These are phyloP conservation scores for Philonicus albiceps DNA, from an alignment of 2,888 invertebrate genomes.

Conservation along the genomic window DNA sequence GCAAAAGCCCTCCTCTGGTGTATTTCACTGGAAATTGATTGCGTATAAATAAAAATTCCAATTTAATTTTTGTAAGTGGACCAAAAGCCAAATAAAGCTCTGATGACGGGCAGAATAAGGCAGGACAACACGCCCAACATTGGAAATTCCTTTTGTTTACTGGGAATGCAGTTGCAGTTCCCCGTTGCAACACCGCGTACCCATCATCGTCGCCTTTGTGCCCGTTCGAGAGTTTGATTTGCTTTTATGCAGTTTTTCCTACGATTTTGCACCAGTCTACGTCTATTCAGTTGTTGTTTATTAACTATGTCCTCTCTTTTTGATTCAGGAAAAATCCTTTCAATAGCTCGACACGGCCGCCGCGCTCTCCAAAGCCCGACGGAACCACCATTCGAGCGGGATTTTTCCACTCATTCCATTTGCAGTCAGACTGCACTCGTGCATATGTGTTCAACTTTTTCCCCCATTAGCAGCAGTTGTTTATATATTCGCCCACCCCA, in stretches of 20 bases:
- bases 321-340: constrained; percentile 5
- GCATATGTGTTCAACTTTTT: constrained; percentile 12
- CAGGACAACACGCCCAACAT: background rate
- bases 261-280: background rate
- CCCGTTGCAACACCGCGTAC: background rate
- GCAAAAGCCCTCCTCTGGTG: background rate
- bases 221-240: constrained; percentile 10
- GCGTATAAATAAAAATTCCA: background rate
- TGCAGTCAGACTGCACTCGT: background rate
- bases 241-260: background rate
- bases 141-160: background rate
- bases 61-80: background rate
- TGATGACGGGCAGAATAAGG: background rate
- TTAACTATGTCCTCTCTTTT: constrained; percentile 16
- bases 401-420: background rate
- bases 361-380: background rate
- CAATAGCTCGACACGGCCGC: background rate
- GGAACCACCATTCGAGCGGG: background rate
- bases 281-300: background rate
- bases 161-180: background rate
- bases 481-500: background rate
- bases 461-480: constrained; percentile 12
- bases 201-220: background rate
- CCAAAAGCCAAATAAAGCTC: background rate
- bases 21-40: background rate